A percentile compares a stretch with the other conserved stretches of the same genome.
Conservation (phyloP, 2,888 invertebrate genomes). For the Macropis europaea region DNA sequence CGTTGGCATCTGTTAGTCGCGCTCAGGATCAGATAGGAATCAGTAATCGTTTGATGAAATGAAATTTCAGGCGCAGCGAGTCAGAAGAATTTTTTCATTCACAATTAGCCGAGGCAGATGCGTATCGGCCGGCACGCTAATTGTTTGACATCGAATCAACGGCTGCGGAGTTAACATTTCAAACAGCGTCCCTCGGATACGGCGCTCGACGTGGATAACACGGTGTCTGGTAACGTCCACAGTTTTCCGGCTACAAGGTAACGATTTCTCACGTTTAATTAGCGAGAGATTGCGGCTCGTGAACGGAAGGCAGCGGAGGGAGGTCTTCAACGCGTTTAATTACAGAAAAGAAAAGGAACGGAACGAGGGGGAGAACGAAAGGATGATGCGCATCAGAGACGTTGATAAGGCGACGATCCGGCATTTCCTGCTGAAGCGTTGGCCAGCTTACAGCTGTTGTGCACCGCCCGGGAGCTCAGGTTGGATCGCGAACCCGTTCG, state of each 20-base stretch:
- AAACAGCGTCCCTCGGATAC: slow-evolving; percentile 26
- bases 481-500: slow-evolving; percentile 46
- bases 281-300: slow-evolving; percentile 6
- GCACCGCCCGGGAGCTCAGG: slow-evolving; percentile 48
- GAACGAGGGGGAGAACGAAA: not conserved
- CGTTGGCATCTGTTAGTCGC: no score
- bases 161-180: slow-evolving; percentile 30
- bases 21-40: no score
- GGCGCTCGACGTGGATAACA: slow-evolving; percentile 36
- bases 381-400: not conserved
- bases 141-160: slow-evolving; percentile 53
- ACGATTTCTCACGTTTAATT: slow-evolving; percentile 48
- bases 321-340: slow-evolving; percentile 2
- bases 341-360: slow-evolving; percentile 16
- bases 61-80: no score
- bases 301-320: not conserved
- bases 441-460: slow-evolving; percentile 48
- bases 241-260: slow-evolving; percentile 32
- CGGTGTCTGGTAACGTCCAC: slow-evolving; percentile 31
- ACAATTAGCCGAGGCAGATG: slow-evolving; percentile 32
- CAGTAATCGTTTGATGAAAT: no score
- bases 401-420: slow-evolving; percentile 29
- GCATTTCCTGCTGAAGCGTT: slow-evolving; percentile 33
- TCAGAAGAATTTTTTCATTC: no score
- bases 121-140: slow-evolving; percentile 34